Evolutionary conservation across 2,888 invertebrate genomes (phyloP), one percentile per base, ranked within the genome.

Genomic region (Eudasyphora cyanicolor): DNA sequence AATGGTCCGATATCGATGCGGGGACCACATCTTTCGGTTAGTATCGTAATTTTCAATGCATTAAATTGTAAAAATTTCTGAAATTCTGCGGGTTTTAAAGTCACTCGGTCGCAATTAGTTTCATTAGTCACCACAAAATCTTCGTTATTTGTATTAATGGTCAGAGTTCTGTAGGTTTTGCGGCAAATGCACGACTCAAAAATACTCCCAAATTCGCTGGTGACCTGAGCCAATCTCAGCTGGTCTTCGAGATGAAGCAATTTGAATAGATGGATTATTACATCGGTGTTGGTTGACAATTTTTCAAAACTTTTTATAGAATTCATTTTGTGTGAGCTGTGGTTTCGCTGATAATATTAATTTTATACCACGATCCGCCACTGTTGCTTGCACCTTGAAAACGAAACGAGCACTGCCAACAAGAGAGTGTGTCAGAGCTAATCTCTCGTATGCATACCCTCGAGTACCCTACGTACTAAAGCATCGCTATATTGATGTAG

Each of bases 261-360:
- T 5, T 60, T 21, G 10, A 67, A 77, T 0, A 77, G 10, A 57
- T 69, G 6, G 1, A 24, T 32, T 0, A 77, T 10, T 0, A 77
- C n/a, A 60, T 81, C 76, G 19, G 77, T 35, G 60, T 77, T 77
- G 12, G n/a, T 2, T 21, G 32, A 57, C 0, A 82, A 38, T 27
- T 27, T 49, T 38, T 74, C 76, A 14, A 82, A 82, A 4, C 64
- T 27, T 12, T n/a, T 42, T n/a, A n/a, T n/a, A 14, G 24, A 14
- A 6, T 57, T 35, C 21, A 77, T 77, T 73, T 60, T 17, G n/a
- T n/a, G n/a, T n/a, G n/a, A 10, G n/a, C n/a, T n/a, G n/a, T n/a
- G n/a, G n/a, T n/a, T 21, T 29, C 29, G 14, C 54, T 35, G 5
- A n/a, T n/a, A n/a, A n/a, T n/a, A n/a, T 38, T 19, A 21, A 14